phyloP scores from a whole-genome alignment of 2,888 invertebrate species.

The Mactromeris polynyma region DNA sequence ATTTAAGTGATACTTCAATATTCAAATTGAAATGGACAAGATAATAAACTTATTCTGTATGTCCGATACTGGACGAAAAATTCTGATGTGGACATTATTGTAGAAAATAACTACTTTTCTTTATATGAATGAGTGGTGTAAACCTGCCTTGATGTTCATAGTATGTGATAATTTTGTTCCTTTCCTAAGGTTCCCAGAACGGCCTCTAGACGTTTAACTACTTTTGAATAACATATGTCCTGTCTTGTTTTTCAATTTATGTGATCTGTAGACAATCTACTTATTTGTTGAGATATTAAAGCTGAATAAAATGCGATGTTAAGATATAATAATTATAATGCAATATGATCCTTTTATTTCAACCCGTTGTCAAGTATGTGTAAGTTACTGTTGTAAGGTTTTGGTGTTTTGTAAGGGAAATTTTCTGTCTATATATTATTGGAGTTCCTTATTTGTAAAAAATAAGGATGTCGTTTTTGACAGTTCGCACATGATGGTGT shows the following conservation, averaged over 20 bases:
- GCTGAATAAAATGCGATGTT: slow-evolving; percentile 21
- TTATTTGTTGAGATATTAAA: slow-evolving; percentile 24
- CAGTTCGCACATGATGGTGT: background rate
- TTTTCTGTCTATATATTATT: background rate
- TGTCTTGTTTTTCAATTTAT: slow-evolving; percentile 32
- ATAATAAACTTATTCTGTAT: too few species aligned
- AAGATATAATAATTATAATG: slow-evolving; percentile 1
- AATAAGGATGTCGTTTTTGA: background rate
- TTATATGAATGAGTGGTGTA: background rate
- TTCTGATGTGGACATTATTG: too few species aligned
- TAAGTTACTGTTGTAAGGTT: background rate
- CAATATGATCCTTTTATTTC: background rate
- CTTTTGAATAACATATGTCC: slow-evolving; percentile 13
- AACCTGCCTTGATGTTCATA: background rate
- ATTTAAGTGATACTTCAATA: too few species aligned
- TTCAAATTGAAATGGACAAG: too few species aligned
- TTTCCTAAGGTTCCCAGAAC: background rate
- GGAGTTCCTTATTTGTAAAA: background rate
- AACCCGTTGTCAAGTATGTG: background rate
- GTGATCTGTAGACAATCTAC: slow-evolving; percentile 20
- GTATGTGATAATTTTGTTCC: background rate
- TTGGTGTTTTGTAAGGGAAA: background rate
- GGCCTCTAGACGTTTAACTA: slow-evolving; percentile 4
- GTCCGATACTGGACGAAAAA: too few species aligned
- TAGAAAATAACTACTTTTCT: too few species aligned